A percentile compares a stretch with the other conserved stretches of the same genome.
Conservation (phyloP, 2,113 vertebrate genomes). For the Boleophthalmus pectinirostris region DNA sequence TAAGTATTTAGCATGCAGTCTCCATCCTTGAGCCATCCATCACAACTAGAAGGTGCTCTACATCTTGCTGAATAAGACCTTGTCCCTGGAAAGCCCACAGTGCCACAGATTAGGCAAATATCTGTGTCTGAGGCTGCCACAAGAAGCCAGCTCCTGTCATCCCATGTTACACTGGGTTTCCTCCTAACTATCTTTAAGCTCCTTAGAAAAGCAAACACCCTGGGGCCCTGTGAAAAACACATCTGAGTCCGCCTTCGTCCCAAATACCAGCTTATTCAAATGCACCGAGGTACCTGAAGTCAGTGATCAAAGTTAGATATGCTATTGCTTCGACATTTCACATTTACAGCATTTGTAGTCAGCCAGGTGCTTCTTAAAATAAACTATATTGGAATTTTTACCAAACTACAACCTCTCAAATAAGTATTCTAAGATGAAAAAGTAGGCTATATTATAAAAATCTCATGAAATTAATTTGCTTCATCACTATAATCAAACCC, state of each 20-base stretch:
- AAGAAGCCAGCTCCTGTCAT: conserved; percentile 46
- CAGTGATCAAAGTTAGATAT: conserved; percentile 18
- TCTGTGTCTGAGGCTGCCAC: conserved; percentile 46
- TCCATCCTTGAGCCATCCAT: conserved; percentile 10
- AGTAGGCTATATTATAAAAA: too few species aligned
- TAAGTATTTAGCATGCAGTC: conserved; percentile 7
- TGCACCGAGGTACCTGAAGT: neutral
- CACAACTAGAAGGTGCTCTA: neutral
- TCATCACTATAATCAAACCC: too few species aligned
- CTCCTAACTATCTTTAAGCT: conserved; percentile 44
- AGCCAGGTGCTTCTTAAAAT: too few species aligned
- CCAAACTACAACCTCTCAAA: too few species aligned
- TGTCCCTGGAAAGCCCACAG: conserved; percentile 33
- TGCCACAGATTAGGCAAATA: conserved; percentile 43
- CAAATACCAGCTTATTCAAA: conserved; percentile 19
- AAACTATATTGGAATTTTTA: too few species aligned
- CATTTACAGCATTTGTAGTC: neutral
- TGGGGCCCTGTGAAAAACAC: neutral
- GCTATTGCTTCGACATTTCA: neutral
- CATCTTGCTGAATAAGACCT: conserved; percentile 32
- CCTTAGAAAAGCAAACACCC: conserved; percentile 45
- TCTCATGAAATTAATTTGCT: too few species aligned
- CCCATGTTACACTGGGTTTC: conserved; percentile 44
- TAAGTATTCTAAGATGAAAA: too few species aligned
- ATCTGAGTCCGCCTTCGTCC: neutral